Base-by-base conservation (phyloP, 2,888 invertebrate genomes). In the Drosophila engyochracea region DNA sequence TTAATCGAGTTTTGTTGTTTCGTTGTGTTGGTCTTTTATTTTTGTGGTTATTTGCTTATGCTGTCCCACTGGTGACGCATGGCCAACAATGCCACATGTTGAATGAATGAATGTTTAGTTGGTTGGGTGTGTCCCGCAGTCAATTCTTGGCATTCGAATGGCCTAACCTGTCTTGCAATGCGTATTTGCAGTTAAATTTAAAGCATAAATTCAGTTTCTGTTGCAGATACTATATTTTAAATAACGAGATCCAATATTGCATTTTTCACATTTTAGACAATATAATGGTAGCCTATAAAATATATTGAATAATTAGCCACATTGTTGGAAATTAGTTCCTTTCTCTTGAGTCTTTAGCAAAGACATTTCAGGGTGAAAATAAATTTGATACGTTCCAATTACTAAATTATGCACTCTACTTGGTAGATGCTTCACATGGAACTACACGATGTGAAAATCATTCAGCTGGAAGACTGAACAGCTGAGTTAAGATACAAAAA, bases 381-480 rank as follows among this genome's bases (percentile, higher is more conserved):
- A 82, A 73, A 88, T 85, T 88, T 79, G 79, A 79, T 79, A 73
- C 79, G 79, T 79, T 91, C 88, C 88, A 91, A 89, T 90, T 91
- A 83, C 81, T 77, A 79, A 87, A 87, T 91, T 87, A 91, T 83
- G 76, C 90, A 85, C 55, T 78, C 74, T 63, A 76, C 78, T 89
- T 81, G 70, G 74, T 65, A 67, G 70, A 39, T 52, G 68, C 62
- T 39, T 31, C 69, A 67, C 62, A 76, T 76, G 77, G 33, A 76
- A 58, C 78, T 69, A 70, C 68, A 74, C 61, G 76, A 77, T 90
- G 76, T 78, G 78, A 80, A 82, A 91, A 76, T 87, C 91, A 91
- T 87, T 91, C 85, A 87, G 81, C 91, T 91, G 90, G 91, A 91
- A 90, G 91, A 91, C 78, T 91, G 91, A 83, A 82, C 91, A 79